Conservation (phyloP, 2,797 vertebrate genomes). For the Anabas testudineus region DNA sequence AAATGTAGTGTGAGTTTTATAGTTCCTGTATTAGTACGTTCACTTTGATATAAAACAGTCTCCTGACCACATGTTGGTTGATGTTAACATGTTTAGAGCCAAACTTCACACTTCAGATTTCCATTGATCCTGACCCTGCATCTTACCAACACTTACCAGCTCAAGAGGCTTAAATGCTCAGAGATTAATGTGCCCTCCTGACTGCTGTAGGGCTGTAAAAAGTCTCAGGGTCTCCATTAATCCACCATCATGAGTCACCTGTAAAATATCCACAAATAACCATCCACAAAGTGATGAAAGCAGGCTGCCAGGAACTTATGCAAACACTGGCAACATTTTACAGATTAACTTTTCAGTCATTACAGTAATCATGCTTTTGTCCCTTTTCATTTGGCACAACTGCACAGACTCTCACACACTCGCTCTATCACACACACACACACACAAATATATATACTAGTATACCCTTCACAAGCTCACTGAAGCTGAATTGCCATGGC, state of each 20-base stretch:
- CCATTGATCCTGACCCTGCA: constrained; percentile 9
- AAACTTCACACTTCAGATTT: constrained; percentile 10
- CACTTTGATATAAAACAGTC: neutral
- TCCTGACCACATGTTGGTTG: neutral
- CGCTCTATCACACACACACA: no score
- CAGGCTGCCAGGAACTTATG: constrained; percentile 24
- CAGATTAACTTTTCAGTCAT: constrained; percentile 55
- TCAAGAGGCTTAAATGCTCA: constrained; percentile 45
- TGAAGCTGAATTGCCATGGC: constrained; percentile 75
- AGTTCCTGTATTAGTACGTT: neutral
- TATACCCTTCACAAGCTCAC: constrained; percentile 57
- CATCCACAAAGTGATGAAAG: constrained; percentile 18
- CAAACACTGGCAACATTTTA: constrained; percentile 37
- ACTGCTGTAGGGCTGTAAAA: constrained; percentile 28
- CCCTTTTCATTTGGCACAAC: constrained; percentile 42
- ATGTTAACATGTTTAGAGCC: neutral
- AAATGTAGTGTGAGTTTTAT: neutral
- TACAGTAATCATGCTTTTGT: constrained; percentile 58
- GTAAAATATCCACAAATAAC: constrained; percentile 50
- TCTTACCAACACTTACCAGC: constrained; percentile 33
- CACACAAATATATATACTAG: constrained; percentile 9
- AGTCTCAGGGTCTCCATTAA: constrained; percentile 54
- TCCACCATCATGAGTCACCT: constrained; percentile 49
- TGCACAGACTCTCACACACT: constrained; percentile 38
- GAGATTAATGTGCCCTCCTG: constrained; percentile 44